These are phyloP conservation scores for Corbicula japonica DNA, from an alignment of 2,888 invertebrate genomes.

Conservation along the genomic window DNA sequence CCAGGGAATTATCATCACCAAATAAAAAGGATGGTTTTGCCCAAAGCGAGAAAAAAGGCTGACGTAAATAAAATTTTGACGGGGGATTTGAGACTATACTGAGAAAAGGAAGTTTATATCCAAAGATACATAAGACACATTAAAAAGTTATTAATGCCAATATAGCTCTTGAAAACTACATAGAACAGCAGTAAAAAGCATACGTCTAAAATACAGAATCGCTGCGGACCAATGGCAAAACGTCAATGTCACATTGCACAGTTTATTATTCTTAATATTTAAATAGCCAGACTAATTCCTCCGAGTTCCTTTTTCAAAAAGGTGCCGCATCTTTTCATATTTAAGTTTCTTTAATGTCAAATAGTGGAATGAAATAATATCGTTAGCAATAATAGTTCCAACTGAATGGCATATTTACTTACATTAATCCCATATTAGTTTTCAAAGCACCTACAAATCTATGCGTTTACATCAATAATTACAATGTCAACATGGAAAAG, in stretches of 20 bases:
- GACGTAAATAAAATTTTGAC: too few species aligned
- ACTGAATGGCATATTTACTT: constrained; percentile 52
- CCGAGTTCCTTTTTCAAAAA: constrained; percentile 23
- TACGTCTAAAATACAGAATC: too few species aligned
- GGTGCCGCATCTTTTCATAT: constrained; percentile 46
- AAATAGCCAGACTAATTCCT: constrained; percentile 19
- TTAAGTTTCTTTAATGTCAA: constrained; percentile 19
- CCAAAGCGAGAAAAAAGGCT: too few species aligned
- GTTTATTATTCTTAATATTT: constrained; percentile 28
- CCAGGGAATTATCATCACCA: too few species aligned
- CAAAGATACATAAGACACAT: too few species aligned
- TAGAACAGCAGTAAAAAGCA: too few species aligned
- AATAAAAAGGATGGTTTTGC: too few species aligned
- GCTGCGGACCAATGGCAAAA: too few species aligned
- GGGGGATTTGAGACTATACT: too few species aligned
- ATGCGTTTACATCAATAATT: constrained; percentile 54
- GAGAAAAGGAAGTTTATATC: too few species aligned
- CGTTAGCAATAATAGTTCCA: constrained; percentile 35
- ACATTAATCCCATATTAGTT: constrained; percentile 43
- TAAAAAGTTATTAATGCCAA: too few species aligned
- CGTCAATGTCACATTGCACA: neutral
- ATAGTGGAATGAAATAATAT: constrained; percentile 33
- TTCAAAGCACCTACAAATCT: constrained; percentile 57
- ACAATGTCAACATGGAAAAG: constrained; percentile 44
- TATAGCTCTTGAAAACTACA: too few species aligned